phyloP scores from a whole-genome alignment of 1,140 invertebrate genomes.

The Diprion similis region DNA sequence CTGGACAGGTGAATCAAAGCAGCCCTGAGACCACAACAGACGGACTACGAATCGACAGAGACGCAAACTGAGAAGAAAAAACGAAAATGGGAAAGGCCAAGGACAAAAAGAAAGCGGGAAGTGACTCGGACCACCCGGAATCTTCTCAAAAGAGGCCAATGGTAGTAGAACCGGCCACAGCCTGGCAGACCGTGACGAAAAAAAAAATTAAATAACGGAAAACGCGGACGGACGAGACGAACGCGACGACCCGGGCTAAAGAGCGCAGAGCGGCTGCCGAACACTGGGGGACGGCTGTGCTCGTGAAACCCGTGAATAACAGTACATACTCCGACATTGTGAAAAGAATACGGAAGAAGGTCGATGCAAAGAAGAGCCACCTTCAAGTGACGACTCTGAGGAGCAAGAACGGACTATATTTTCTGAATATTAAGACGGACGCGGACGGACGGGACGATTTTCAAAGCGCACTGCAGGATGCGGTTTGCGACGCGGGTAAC shows the following conservation, averaged over 20 bases:
- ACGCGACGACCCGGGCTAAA: neutral
- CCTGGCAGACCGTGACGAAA: constrained; percentile 17
- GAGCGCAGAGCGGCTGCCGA: constrained; percentile 4
- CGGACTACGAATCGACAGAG: constrained; percentile 11
- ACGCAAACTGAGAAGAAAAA: constrained; percentile 18
- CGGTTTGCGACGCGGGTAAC: constrained; percentile 18
- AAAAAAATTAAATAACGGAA: constrained; percentile 8
- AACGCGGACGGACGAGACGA: constrained; percentile 11
- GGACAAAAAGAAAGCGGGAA: constrained; percentile 14
- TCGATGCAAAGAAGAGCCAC: constrained; percentile 13
- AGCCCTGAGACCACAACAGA: neutral
- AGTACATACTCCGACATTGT: constrained; percentile 20
- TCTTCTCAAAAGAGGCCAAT: constrained; percentile 13
- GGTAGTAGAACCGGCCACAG: neutral
- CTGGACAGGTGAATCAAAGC: neutral
- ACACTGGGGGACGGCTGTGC: constrained; percentile 12
- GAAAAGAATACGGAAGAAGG: constrained; percentile 15
- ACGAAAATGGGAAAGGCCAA: neutral
- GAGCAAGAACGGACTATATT: constrained; percentile 17
- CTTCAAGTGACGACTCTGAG: constrained; percentile 16
- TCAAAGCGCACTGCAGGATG: constrained; percentile 14
- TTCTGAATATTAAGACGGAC: constrained; percentile 16
- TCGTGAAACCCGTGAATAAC: constrained; percentile 16
- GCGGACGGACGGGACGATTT: constrained; percentile 17
- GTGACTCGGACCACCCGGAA: constrained; percentile 19